These are phyloP conservation scores for Columba guinea DNA, from an alignment of 2,797 vertebrate genomes.

Conservation along the genomic window DNA sequence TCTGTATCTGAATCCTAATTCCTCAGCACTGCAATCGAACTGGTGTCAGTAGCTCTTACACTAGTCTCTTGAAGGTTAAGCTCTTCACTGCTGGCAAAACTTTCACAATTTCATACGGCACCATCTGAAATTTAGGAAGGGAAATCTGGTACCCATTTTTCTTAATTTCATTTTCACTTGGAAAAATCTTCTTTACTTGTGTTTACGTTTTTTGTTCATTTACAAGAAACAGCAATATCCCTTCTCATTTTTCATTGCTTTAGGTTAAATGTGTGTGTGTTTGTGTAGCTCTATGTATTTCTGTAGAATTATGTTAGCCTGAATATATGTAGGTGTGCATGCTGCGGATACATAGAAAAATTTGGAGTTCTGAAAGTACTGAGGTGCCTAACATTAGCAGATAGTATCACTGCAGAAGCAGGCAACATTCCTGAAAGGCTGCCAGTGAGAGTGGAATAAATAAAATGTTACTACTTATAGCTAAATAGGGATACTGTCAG, in stretches of 20 bases:
- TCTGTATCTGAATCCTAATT: not conserved
- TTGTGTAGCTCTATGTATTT: not conserved
- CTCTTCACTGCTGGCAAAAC: not conserved
- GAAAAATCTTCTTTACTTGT: not conserved
- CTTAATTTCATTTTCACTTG: not conserved
- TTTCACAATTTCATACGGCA: not conserved
- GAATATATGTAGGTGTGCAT: not conserved
- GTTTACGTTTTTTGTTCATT: not conserved
- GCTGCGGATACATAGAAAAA: not conserved
- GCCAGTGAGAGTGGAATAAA: not conserved
- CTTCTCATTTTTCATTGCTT: not conserved
- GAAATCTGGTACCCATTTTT: not conserved
- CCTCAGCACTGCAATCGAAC: not conserved
- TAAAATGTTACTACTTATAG: not conserved
- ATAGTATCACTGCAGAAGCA: not conserved
- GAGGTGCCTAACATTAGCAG: not conserved
- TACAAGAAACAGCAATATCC: not conserved
- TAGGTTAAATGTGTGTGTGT: not conserved
- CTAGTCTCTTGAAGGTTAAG: not conserved
- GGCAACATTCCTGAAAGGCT: not conserved
- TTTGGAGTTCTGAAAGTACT: not conserved
- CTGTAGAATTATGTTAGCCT: not conserved
- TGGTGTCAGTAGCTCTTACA: not conserved
- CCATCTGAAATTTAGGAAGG: not conserved
- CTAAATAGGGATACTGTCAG: not conserved